These are phyloP conservation scores for Dasypogon diadema DNA, from an alignment of 2,888 invertebrate genomes.

Conservation along the genomic window DNA sequence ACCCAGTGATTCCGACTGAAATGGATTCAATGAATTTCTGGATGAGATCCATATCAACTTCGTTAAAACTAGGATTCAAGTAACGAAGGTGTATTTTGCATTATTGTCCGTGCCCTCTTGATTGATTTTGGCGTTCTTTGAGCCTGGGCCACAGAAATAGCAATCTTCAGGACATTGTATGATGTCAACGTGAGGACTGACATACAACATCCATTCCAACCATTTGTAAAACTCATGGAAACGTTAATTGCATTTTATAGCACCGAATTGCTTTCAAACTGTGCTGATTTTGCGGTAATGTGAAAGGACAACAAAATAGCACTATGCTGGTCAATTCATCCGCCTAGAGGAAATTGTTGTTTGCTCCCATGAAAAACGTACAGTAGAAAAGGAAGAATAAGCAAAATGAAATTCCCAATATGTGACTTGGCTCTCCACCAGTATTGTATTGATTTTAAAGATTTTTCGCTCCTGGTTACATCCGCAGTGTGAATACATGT, in stretches of 20 bases:
- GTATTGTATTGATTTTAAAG: conserved; percentile 30
- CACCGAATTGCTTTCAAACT: conserved; percentile 23
- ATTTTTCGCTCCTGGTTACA: conserved; percentile 29
- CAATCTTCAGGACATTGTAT: no score
- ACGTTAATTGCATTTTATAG: conserved; percentile 37
- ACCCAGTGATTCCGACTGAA: conserved; percentile 9
- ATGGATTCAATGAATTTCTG: conserved; percentile 26
- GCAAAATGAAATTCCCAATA: conserved; percentile 20
- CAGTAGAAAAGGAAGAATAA: not conserved
- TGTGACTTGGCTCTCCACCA: conserved; percentile 29
- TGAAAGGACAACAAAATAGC: conserved; percentile 9
- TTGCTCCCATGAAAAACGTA: conserved; percentile 1
- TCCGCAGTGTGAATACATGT: conserved; percentile 25
- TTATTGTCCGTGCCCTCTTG: not conserved
- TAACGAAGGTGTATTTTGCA: not conserved
- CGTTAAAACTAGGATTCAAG: conserved; percentile 2
- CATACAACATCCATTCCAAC: not conserved
- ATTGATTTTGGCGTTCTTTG: conserved; percentile 21
- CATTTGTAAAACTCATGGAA: not conserved
- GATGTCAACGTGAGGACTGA: not conserved
- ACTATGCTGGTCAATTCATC: not conserved
- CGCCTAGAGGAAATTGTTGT: not conserved
- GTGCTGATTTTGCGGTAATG: conserved; percentile 32
- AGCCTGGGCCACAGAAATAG: no score
- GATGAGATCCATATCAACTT: not conserved